These are phyloP conservation scores for Microtus californicus DNA, from an alignment of 2,797 vertebrate species.

Conservation along the genomic window DNA sequence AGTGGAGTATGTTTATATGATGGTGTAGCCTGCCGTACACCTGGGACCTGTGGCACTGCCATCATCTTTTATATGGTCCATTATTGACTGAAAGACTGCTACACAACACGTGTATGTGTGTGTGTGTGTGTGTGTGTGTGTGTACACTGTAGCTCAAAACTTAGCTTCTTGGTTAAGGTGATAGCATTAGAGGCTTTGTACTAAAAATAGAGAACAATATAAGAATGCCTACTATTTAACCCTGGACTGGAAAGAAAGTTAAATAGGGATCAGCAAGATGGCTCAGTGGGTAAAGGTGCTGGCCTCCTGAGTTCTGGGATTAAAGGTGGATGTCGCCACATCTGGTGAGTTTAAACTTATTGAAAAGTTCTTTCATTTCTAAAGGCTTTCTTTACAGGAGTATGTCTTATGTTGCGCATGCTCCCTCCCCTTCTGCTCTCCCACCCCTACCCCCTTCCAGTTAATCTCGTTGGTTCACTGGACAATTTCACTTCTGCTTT, in stretches of 20 bases:
- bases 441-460: background rate
- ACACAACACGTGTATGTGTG: background rate
- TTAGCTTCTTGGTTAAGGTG: background rate
- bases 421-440: background rate
- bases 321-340: background rate
- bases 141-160: background rate
- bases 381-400: background rate
- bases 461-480: background rate
- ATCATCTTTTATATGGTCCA: background rate
- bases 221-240: background rate
- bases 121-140: background rate
- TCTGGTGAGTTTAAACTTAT: background rate
- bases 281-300: background rate
- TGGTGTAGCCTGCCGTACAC: background rate
- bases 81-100: background rate
- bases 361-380: background rate
- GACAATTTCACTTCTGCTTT: background rate
- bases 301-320: background rate
- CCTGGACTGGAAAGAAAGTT: background rate
- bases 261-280: background rate
- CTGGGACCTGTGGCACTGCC: background rate
- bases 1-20: background rate
- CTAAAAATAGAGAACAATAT: background rate
- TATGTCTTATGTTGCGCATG: background rate
- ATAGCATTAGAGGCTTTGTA: conserved; percentile 8